A percentile compares a stretch with the other conserved stretches of the same genome.
Evolutionary conservation across 2,888 invertebrate genomes (phyloP).

Genomic region (Cepaea hortensis): DNA sequence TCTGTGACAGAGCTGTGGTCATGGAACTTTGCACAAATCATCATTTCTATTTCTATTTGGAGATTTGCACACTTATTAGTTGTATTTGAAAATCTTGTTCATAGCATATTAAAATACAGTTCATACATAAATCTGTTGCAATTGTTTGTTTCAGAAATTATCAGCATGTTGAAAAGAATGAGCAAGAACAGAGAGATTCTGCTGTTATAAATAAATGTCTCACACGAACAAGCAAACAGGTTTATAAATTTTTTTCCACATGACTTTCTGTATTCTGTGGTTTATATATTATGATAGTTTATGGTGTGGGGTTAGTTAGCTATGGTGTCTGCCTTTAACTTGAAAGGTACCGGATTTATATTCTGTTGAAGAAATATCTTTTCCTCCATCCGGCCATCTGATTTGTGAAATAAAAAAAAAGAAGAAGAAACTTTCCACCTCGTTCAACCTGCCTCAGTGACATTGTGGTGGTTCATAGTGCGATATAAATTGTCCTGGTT

Average conservation of each 20-base stretch:
- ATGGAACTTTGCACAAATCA: background rate
- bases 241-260: background rate
- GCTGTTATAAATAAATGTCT: constrained; percentile 30
- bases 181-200: constrained; percentile 20
- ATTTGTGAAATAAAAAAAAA: no score
- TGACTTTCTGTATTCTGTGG: background rate
- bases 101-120: no score
- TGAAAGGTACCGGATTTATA: background rate
- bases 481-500: no score
- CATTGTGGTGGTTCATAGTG: no score
- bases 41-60: background rate
- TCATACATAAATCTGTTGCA: background rate
- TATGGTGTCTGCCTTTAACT: background rate
- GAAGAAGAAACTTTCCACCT: no score
- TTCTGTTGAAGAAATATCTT: no score
- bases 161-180: constrained; percentile 31
- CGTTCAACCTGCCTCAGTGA: no score
- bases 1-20: background rate
- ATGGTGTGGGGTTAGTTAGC: background rate
- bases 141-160: constrained; percentile 20
- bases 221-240: constrained; percentile 35
- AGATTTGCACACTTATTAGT: background rate
- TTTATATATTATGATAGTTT: background rate
- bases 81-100: background rate
- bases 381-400: no score